These are phyloP conservation scores for Dorcus hopei DNA, from an alignment of 2,888 invertebrate genomes.

Conservation along the genomic window DNA sequence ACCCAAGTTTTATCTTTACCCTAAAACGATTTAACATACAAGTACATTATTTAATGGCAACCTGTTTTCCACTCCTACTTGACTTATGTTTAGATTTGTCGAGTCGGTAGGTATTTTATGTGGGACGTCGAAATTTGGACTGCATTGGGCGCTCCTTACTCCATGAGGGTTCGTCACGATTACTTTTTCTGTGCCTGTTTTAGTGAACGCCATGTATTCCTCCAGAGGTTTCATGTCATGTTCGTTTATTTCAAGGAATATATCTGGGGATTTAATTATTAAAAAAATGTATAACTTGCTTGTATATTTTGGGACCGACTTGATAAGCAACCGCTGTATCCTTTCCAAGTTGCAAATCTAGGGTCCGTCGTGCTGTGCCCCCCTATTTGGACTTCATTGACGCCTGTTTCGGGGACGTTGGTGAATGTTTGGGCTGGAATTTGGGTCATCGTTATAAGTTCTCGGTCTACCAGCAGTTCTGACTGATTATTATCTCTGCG, in stretches of 20 bases:
- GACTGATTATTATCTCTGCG: slow-evolving; percentile 69
- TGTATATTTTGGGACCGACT: slow-evolving; percentile 58
- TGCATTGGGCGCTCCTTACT: slow-evolving; percentile 82
- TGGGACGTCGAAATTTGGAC: slow-evolving; percentile 68
- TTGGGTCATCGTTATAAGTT: slow-evolving; percentile 66
- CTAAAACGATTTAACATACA: slow-evolving; percentile 42
- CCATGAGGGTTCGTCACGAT: slow-evolving; percentile 85
- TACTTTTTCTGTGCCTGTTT: slow-evolving; percentile 78
- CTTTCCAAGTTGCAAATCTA: slow-evolving; percentile 76
- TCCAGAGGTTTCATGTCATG: slow-evolving; percentile 87
- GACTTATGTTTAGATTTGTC: slow-evolving; percentile 56
- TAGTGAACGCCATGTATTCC: slow-evolving; percentile 89
- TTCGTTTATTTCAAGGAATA: slow-evolving; percentile 80
- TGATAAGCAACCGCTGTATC: slow-evolving; percentile 86
- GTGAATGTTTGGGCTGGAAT: slow-evolving; percentile 67
- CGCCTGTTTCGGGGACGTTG: slow-evolving; percentile 65
- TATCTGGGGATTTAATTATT: slow-evolving; percentile 57
- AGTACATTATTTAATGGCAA: neutral
- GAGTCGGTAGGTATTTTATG: slow-evolving; percentile 59
- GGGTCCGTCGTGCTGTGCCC: slow-evolving; percentile 83
- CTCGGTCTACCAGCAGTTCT: slow-evolving; percentile 71
- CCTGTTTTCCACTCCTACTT: slow-evolving; percentile 46
- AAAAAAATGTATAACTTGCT: neutral
- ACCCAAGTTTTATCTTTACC: slow-evolving; percentile 79
- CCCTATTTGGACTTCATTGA: slow-evolving; percentile 83